Conservation (phyloP, 2,113 vertebrate species). For the Willisornis vidua region DNA sequence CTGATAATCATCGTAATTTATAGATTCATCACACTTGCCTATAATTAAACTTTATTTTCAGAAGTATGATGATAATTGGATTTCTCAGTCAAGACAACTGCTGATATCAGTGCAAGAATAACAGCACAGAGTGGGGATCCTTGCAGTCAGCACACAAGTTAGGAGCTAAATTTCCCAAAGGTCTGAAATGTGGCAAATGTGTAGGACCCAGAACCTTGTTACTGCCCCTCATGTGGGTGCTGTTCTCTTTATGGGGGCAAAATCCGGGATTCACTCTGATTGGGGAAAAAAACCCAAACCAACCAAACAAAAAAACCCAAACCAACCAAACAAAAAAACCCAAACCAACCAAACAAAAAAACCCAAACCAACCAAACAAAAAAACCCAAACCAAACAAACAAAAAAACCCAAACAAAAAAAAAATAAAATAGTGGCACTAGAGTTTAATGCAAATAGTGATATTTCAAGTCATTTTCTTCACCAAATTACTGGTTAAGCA, state of each 20-base stretch:
- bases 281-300: too few species aligned
- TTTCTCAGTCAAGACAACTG: slow-evolving; percentile 40
- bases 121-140: background rate
- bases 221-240: background rate
- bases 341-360: too few species aligned
- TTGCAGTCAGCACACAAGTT: background rate
- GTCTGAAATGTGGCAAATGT: background rate
- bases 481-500: background rate
- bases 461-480: background rate
- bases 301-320: too few species aligned
- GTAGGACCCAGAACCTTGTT: background rate
- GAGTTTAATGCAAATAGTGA: background rate
- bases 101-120: background rate
- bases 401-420: too few species aligned
- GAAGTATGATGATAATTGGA: slow-evolving; percentile 40
- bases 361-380: too few species aligned
- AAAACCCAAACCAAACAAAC: too few species aligned
- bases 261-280: background rate
- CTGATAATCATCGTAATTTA: slow-evolving; percentile 36
- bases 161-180: background rate
- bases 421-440: background rate
- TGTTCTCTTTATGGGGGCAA: background rate
- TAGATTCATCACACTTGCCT: slow-evolving; percentile 39
- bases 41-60: slow-evolving; percentile 62
- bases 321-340: too few species aligned